phyloP scores from a whole-genome alignment of 2,113 vertebrate genomes.

The Amazona guildingii region DNA sequence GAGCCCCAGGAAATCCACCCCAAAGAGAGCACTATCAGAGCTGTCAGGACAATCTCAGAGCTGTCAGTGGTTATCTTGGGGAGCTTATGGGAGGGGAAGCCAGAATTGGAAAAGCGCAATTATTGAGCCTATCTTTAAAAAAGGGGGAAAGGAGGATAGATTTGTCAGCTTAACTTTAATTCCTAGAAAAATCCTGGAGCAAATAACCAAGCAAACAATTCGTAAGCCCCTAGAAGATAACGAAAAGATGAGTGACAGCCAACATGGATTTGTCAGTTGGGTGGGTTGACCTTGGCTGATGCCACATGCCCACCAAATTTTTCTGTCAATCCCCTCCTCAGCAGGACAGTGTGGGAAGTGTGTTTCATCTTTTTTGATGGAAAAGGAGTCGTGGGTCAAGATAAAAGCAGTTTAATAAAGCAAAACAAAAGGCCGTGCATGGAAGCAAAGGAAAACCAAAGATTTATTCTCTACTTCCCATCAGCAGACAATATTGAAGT shows the following conservation, averaged over 20 bases:
- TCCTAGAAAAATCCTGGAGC: conserved; percentile 46
- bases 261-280: conserved; percentile 18
- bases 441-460: not conserved
- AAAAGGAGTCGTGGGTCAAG: not conserved
- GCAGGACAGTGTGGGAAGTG: not conserved
- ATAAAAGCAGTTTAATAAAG: not conserved
- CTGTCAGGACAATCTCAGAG: not conserved
- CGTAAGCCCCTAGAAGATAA: conserved; percentile 36
- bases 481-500: not conserved
- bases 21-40: not conserved
- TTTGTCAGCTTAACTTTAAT: conserved; percentile 59
- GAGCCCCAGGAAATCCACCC: not conserved
- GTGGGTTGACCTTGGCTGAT: not conserved
- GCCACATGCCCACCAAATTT: not conserved
- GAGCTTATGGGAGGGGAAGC: not conserved
- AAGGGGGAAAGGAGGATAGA: not conserved
- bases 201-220: conserved; percentile 58
- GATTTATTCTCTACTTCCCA: not conserved
- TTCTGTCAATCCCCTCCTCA: not conserved
- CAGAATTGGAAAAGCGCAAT: conserved; percentile 7
- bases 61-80: conserved; percentile 4
- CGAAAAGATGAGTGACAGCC: conserved; percentile 55
- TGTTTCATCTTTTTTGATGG: no score
- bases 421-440: not conserved
- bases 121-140: conserved; percentile 21